These are phyloP conservation scores for Xenentodon cancila DNA, from an alignment of 2,797 vertebrate species.

Conservation along the genomic window DNA sequence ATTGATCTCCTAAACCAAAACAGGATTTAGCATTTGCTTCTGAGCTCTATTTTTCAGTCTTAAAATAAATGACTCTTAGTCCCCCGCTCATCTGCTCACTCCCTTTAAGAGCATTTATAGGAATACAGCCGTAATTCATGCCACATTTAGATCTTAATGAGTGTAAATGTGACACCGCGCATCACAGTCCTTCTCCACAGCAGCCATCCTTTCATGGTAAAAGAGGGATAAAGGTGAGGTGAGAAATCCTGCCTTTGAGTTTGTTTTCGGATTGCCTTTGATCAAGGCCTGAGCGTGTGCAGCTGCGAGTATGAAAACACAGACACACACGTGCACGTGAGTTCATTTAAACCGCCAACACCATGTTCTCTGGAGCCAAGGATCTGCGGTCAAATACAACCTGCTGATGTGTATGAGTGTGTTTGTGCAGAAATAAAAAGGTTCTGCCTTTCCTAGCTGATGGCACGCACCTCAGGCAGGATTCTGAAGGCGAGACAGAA, in stretches of 20 bases:
- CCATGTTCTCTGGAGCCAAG: constrained; percentile 20
- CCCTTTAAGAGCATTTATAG: constrained; percentile 46
- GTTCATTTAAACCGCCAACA: constrained; percentile 31
- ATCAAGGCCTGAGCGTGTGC: constrained; percentile 29
- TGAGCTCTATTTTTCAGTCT: too few species aligned
- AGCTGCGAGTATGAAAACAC: background rate
- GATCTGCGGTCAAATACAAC: constrained; percentile 11
- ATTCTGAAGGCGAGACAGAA: constrained; percentile 26
- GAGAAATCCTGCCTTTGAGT: constrained; percentile 56
- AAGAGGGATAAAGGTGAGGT: constrained; percentile 22
- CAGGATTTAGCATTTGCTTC: constrained; percentile 46
- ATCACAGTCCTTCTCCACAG: constrained; percentile 54
- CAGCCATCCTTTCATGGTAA: constrained; percentile 43
- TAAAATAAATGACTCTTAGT: too few species aligned
- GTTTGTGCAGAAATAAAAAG: constrained; percentile 26
- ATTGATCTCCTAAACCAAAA: constrained; percentile 53
- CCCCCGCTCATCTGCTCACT: constrained; percentile 19
- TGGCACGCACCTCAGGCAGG: constrained; percentile 6
- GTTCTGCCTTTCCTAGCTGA: constrained; percentile 15
- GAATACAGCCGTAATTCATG: constrained; percentile 56
- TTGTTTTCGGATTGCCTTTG: constrained; percentile 60
- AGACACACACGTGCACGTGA: constrained; percentile 6
- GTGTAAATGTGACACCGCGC: constrained; percentile 52
- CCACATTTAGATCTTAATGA: constrained; percentile 52
- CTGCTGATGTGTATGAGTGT: background rate